phyloP scores from a whole-genome alignment of 1,140 invertebrate species.

The Meloidogyne chitwoodi region DNA sequence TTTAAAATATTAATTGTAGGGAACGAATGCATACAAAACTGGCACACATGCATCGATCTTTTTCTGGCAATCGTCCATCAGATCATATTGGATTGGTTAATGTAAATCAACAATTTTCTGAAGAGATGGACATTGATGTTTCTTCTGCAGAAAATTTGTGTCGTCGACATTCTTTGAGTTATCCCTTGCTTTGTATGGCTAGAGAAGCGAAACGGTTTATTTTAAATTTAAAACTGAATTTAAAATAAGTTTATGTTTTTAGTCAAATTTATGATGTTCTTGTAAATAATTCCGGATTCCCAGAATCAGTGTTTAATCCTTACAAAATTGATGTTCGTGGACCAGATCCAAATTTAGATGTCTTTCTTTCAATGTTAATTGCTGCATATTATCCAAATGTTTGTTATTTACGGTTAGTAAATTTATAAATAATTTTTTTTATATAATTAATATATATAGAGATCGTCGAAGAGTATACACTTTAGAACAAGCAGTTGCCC shows the following conservation, averaged over 20 bases:
- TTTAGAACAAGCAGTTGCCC: constrained; percentile 83
- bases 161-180: constrained; percentile 80
- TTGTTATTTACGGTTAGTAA: constrained; percentile 82
- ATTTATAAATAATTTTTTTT: not conserved
- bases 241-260: not conserved
- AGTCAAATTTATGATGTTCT: constrained; percentile 79
- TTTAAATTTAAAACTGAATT: not conserved
- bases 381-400: constrained; percentile 95
- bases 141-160: constrained; percentile 77
- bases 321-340: constrained; percentile 72
- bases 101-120: constrained; percentile 82
- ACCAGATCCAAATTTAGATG: constrained; percentile 76
- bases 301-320: constrained; percentile 76
- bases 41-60: constrained; percentile 72
- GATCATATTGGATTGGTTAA: constrained; percentile 92
- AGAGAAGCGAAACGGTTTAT: constrained; percentile 16
- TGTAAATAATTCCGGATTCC: constrained; percentile 76
- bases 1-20: not conserved
- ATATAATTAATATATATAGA: constrained; percentile 21
- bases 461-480: constrained; percentile 71
- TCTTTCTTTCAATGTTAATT: constrained; percentile 64
- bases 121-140: constrained; percentile 73
- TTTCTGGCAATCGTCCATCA: constrained; percentile 79
- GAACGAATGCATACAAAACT: constrained; percentile 66
- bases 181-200: constrained; percentile 78